Evolutionary conservation across 2,113 vertebrate species (phyloP).

Genomic region (Merops nubicus): DNA sequence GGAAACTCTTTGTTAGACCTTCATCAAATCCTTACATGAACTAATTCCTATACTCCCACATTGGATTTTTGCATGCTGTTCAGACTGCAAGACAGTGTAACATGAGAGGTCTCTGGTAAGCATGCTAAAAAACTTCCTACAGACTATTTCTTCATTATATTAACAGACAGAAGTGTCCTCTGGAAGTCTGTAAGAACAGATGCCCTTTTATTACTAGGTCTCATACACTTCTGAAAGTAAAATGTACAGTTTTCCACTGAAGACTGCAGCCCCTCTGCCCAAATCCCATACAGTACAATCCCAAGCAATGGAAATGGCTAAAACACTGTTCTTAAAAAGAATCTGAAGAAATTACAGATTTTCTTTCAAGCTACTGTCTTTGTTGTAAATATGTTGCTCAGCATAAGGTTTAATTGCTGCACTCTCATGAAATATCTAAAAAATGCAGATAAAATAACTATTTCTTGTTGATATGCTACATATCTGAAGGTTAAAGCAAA

Average conservation of each 20-base stretch:
- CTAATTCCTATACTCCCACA: neutral
- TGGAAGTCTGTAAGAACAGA: neutral
- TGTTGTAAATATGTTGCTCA: neutral
- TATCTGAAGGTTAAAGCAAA: neutral
- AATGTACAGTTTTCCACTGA: neutral
- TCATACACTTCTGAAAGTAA: neutral
- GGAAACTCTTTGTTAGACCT: neutral
- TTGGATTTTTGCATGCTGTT: neutral
- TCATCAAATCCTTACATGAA: neutral
- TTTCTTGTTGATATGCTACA: conserved; percentile 5
- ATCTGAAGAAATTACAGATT: neutral
- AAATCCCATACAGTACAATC: neutral
- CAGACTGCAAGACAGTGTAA: neutral
- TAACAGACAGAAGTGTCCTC: neutral
- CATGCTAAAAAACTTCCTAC: neutral
- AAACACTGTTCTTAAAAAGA: neutral
- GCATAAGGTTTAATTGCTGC: neutral
- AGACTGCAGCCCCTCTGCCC: neutral
- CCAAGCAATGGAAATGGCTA: neutral
- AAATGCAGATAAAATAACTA: neutral
- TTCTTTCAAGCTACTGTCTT: neutral
- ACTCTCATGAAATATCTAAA: conserved; percentile 6
- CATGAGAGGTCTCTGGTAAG: neutral
- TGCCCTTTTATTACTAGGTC: neutral
- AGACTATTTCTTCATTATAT: neutral